Evolutionary conservation across 2,113 vertebrate genomes (phyloP).

Genomic region (Pimephales promelas): DNA sequence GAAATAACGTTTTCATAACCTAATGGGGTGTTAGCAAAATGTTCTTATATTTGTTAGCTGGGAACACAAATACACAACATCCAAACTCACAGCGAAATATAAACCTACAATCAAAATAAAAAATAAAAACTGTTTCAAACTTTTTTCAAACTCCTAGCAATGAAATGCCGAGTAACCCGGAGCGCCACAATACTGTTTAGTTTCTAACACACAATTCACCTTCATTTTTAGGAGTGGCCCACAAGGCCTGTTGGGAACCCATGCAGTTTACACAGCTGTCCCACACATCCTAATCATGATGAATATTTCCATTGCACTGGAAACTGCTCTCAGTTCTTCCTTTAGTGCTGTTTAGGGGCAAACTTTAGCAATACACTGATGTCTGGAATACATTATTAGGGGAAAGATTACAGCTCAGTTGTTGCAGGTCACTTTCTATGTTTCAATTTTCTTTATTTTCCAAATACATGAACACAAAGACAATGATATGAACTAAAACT

Average conservation of each 20-base stretch:
- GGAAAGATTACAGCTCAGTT: not conserved
- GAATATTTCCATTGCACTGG: conserved; percentile 49
- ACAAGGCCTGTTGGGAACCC: conserved; percentile 28
- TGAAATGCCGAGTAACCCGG: not conserved
- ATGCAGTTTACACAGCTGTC: conserved; percentile 48
- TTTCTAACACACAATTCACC: conserved; percentile 20
- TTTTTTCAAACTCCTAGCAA: not conserved
- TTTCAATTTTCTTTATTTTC: not conserved
- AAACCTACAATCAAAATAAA: too few relatives aligned
- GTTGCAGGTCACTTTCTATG: not conserved
- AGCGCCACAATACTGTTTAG: not conserved
- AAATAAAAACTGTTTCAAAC: not conserved
- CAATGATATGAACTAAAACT: too few relatives aligned
- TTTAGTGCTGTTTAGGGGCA: not conserved
- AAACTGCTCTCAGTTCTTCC: conserved; percentile 8
- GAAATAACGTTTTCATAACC: too few relatives aligned
- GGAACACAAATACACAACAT: too few relatives aligned
- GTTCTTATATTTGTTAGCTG: too few relatives aligned
- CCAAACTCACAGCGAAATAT: too few relatives aligned
- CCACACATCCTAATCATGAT: conserved; percentile 46
- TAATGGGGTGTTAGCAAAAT: too few relatives aligned
- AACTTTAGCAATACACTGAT: not conserved
- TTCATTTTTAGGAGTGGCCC: conserved; percentile 51
- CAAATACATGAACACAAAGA: not conserved
- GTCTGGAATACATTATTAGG: too few relatives aligned